phyloP scores from a whole-genome alignment of 2,888 invertebrate genomes.

The Pachliopta kotzebuea region DNA sequence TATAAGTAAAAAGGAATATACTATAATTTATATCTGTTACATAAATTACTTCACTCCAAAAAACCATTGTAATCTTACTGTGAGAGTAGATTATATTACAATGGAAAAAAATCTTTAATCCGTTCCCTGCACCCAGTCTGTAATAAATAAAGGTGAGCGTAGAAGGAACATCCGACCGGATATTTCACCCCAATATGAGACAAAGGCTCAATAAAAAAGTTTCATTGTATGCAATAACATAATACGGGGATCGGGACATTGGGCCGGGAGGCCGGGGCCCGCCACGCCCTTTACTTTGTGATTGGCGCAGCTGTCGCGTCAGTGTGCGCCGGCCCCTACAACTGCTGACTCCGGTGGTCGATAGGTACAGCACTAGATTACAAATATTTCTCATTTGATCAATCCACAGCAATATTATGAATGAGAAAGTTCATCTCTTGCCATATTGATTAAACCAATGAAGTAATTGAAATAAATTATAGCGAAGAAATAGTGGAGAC shows the following conservation, averaged over 20 bases:
- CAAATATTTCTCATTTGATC: not conserved
- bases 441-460: no score
- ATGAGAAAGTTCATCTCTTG: no score
- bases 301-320: constrained; percentile 77
- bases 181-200: constrained; percentile 76
- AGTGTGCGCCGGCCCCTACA: constrained; percentile 56
- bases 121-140: constrained; percentile 69
- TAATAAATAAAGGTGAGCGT: constrained; percentile 69
- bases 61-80: constrained; percentile 20
- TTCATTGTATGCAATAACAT: constrained; percentile 75
- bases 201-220: constrained; percentile 75
- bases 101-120: constrained; percentile 48
- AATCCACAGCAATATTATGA: not conserved
- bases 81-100: constrained; percentile 24
- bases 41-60: constrained; percentile 21
- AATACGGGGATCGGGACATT: constrained; percentile 65
- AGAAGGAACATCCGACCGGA: constrained; percentile 77
- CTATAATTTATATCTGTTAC: constrained; percentile 24
- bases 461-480: no score
- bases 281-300: constrained; percentile 77
- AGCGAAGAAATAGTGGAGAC: no score
- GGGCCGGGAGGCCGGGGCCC: constrained; percentile 45
- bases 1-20: constrained; percentile 29
- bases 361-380: not conserved
- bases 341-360: constrained; percentile 39